Evolutionary conservation across 2,888 invertebrate genomes (phyloP), one percentile per base, ranked within the genome.

Genomic region (Orthosia gothica): DNA sequence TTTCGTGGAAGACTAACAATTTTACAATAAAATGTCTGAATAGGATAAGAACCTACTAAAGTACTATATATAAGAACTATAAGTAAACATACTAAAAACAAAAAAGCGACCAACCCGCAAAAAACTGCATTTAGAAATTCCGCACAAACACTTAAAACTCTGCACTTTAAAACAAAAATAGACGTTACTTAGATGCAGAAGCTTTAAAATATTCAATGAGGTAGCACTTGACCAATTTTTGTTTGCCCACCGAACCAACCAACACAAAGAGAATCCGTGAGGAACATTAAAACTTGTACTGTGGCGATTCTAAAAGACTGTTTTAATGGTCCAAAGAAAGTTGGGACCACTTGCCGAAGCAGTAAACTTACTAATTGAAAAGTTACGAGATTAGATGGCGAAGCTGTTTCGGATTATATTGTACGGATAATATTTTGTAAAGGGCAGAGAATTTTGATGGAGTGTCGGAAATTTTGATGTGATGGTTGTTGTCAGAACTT

Each of bases 271-370:
- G 89, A 89, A 91, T 89, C 89, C 87, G 76, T 84, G 81, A 87
- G 92, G 92, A 91, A 94, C 94, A 94, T 94, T 94, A 94, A 94
- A 94, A 94, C 92, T 95, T 94, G 90, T 89, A 90, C 90, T 90
- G 88, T 88, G 86, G 86, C 89, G 89, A 91, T 91, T 90, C 86
- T 89, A 79, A 84, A 87, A 89, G 87, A 90, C 88, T 74, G 76
- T 66, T 92, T 91, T 92, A 93, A 92, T 91, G 89, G 91, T 72
- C 49, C 61, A 69, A 75, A 77, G 74, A 72, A 89, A 83, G 79
- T 89, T 81, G 72, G 70, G 45, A 73, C 83, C 82, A 78, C 64
- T 87, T 87, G 88, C 84, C 83, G 77, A 81, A 83, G 82, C 82
- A 82, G 86, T 67, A 67, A 85, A 81, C 76, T 85, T 79, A 82